These are phyloP conservation scores for Caradrina kadenii DNA, from an alignment of 2,888 invertebrate genomes.

Conservation along the genomic window DNA sequence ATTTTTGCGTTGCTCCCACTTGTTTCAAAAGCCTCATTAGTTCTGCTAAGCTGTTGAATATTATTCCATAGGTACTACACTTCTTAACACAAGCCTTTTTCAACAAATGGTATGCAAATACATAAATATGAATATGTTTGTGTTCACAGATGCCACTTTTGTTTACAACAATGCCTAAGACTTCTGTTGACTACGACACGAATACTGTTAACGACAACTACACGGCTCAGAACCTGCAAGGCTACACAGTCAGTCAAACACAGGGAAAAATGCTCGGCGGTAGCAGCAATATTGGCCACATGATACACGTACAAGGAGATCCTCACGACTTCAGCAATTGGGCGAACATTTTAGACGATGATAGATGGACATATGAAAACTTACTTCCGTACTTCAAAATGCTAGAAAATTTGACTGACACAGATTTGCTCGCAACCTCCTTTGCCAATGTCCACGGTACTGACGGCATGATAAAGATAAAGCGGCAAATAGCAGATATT, in stretches of 20 bases:
- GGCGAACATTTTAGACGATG: constrained; percentile 63
- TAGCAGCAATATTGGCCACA: constrained; percentile 66
- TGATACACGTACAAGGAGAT: constrained; percentile 66
- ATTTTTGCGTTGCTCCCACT: too few species aligned
- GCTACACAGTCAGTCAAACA: constrained; percentile 53
- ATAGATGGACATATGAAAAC: constrained; percentile 65
- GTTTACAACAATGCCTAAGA: constrained; percentile 61
- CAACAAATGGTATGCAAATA: too few species aligned
- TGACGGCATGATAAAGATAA: constrained; percentile 38
- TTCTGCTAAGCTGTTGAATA: background rate
- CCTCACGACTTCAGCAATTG: constrained; percentile 68
- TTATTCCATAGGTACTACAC: too few species aligned
- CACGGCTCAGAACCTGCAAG: constrained; percentile 59
- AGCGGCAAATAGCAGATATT: background rate
- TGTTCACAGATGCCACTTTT: constrained; percentile 67
- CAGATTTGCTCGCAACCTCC: constrained; percentile 42
- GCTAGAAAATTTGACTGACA: constrained; percentile 67
- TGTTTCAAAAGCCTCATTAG: background rate
- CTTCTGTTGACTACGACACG: constrained; percentile 66
- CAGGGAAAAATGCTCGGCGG: constrained; percentile 77
- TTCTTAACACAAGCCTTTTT: background rate
- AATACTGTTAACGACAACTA: constrained; percentile 63
- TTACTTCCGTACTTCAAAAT: constrained; percentile 68
- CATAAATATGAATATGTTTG: background rate
- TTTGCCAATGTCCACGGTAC: constrained; percentile 40